Evolutionary conservation across 2,113 vertebrate species (phyloP), one percentile per base, ranked within the genome.

Genomic region (Pyrgilauda ruficollis): DNA sequence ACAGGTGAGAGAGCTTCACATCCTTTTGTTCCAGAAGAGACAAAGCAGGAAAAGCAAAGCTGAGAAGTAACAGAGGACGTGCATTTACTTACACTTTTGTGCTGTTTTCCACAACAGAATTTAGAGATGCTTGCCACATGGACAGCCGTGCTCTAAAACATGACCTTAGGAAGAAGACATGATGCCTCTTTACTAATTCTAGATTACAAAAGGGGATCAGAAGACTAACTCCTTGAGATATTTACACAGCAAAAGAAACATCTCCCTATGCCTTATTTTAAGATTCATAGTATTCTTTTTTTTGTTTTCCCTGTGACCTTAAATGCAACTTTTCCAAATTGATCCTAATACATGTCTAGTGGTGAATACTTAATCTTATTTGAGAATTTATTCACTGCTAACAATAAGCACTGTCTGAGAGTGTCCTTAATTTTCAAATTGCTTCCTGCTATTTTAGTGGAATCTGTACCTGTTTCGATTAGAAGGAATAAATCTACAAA

Each of bases 381-480:
- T 87, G 53, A 94, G 84, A 95, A 96, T 66, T 78, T 56, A 68
- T 50, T 86, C 58, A 35, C 1, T n/a, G 37, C 93, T 96, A 92
- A 80, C 52, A 22, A 10, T 31, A 35, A 37, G 22, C 10, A 56
- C 5, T 81, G 37, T 30, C 56, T 77, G 66, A 64, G 41, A 35
- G 62, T 18, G 11, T 49, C 26, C 52, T 39, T 82, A 89, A 78
- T 11, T 94, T 94, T 92, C 43, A 94, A 86, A 74, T 66, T 83
- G 28, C 14, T 90, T 96, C 87, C 81, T 95, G 31, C 28, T 84
- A 12, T 85, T 91, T 95, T 33, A 68, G 15, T 85, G 89, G 52
- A 96, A 35, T 69, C 52, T 73, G 20, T 68, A 61, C 43, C 31
- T 87, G 9, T 50, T 85, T 82, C 49, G 91, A 41, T 74, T 76